Conservation (phyloP, 1,140 invertebrate genomes). For the Musca vetustissima region DNA sequence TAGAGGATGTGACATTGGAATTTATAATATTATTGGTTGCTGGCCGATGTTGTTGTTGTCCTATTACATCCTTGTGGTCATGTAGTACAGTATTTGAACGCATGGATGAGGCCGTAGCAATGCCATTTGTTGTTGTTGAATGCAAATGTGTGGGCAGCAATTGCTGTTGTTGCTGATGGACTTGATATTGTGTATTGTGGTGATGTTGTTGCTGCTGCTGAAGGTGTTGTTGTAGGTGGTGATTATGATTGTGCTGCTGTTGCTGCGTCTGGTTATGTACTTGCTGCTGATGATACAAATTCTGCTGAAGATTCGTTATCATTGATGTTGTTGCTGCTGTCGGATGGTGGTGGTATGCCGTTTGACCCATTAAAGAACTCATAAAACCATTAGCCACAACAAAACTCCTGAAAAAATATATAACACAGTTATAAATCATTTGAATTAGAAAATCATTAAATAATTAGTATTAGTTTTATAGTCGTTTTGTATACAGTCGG, state of each 20-base stretch:
- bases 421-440: background rate
- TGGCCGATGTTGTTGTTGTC: background rate
- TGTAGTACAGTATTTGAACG: conserved; percentile 5
- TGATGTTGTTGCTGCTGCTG: conserved; percentile 12
- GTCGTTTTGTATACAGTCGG: no score
- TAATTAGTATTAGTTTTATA: conserved; percentile 7
- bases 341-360: conserved; percentile 29
- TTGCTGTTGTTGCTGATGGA: background rate
- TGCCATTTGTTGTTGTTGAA: no score
- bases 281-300: conserved; percentile 25
- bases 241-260: background rate
- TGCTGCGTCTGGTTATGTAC: background rate
- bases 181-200: background rate
- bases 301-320: conserved; percentile 32
- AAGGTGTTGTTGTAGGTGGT: background rate
- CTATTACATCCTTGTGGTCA: background rate
- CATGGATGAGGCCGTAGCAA: background rate
- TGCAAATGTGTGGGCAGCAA: background rate
- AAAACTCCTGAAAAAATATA: conserved; percentile 52
- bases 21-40: background rate
- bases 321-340: conserved; percentile 25
- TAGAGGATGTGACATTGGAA: background rate
- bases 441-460: conserved; percentile 19
- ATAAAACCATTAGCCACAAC: conserved; percentile 57
- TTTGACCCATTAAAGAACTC: conserved; percentile 52